Base-by-base conservation (phyloP, 2,113 vertebrate genomes). In the Mustela nigripes region DNA sequence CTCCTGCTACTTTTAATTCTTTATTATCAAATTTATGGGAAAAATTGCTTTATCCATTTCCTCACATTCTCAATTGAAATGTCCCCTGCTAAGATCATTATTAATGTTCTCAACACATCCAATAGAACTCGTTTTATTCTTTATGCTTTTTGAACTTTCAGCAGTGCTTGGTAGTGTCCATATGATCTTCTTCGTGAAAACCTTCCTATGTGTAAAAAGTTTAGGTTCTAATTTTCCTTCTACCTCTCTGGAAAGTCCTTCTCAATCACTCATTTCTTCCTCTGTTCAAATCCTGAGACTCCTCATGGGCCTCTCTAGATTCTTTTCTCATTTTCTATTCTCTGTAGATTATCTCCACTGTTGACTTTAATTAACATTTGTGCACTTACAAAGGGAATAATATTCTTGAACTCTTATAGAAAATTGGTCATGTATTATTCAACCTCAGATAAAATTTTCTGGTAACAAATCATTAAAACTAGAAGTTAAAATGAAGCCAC, bases 391-490 rank as follows among this genome's bases (percentile, higher is more conserved):
- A 92, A 45, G 24, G 33, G 4, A 78, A 2, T 85, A 93, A 62
- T 87, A 71, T 56, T 87, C 56, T 62, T 94, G 21, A 67, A 24
- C 50, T 95, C 26, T 60, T 22, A n/a, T 62, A 0, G 48, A 74
- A 89, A 87, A 50, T 31, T 93, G 33, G 11, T 50, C 60, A 53
- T 60, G 28, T 91, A 36, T 86, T 87, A 89, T 53, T 28, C 50
- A 79, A 73, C 1, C 22, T 78, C 8, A 71, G n/a, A 33, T 60
- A 45, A 65, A 18, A 71, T 74, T 87, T 90, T 60, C 85, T 80
- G 48, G 76, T 78, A 86, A 58, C 19, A 91, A 82, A 45, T 62
- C 7, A 86, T 50, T 93, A 93, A 93, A 94, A n/a, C 26, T 89
- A 79, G 11, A 74, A 74, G 86, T 95, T 60, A 76, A 69, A 58